Conservation (phyloP, 2,797 vertebrate species). For the Dicrostonyx torquatus region DNA sequence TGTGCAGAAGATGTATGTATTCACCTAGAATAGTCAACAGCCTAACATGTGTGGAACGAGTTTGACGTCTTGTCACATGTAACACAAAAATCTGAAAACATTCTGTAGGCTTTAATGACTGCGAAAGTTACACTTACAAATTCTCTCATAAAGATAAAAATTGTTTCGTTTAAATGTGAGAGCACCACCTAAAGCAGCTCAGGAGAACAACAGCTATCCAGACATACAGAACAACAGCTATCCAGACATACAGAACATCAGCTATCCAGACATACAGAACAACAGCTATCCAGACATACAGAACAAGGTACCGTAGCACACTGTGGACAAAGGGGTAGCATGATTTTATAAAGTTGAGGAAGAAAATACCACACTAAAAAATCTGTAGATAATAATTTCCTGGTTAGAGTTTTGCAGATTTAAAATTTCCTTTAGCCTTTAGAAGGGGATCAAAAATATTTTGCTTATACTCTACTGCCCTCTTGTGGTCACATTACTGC, state of each 20-base stretch:
- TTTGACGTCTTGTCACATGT: conserved; percentile 24
- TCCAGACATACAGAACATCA: conserved; percentile 63
- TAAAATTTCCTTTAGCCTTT: conserved; percentile 12
- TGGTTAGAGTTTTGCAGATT: conserved; percentile 6
- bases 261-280: conserved; percentile 60
- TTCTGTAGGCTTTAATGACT: conserved; percentile 31
- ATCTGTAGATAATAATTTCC: conserved; percentile 6
- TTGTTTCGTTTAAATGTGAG: conserved; percentile 58
- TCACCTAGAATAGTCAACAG: conserved; percentile 12
- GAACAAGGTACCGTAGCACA: not conserved
- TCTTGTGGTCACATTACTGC: conserved; percentile 80
- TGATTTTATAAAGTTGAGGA: not conserved
- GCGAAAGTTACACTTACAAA: conserved; percentile 55
- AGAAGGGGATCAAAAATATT: conserved; percentile 18
- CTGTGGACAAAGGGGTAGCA: not conserved
- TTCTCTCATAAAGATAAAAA: conserved; percentile 23
- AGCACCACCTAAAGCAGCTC: conserved; percentile 71
- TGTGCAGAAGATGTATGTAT: not conserved
- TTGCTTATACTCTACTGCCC: conserved; percentile 78
- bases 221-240: conserved; percentile 50
- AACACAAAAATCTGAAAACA: conserved; percentile 50
- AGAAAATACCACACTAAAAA: conserved; percentile 20
- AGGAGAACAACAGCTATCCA: conserved; percentile 54
- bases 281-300: conserved; percentile 52
- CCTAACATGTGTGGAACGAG: conserved; percentile 1